phyloP scores from a whole-genome alignment of 2,113 vertebrate species.

The Haemorhous mexicanus region DNA sequence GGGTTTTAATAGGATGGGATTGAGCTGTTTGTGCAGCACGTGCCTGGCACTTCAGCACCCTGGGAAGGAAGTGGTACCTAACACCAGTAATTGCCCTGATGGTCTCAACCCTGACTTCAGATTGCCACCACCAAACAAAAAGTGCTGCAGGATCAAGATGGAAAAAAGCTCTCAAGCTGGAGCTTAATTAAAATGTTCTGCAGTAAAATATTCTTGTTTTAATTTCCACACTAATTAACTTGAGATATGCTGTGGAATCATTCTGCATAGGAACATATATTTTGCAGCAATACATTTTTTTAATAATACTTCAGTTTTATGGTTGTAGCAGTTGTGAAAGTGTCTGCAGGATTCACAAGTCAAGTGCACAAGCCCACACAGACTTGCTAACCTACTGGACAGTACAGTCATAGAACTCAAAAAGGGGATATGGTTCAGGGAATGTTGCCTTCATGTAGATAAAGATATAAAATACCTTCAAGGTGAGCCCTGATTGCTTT shows the following conservation, averaged over 20 bases:
- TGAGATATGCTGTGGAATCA: background rate
- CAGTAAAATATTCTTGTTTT: background rate
- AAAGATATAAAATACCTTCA: background rate
- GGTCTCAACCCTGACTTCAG: background rate
- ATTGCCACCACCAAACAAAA: background rate
- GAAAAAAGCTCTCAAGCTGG: background rate
- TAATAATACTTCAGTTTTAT: background rate
- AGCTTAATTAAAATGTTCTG: background rate
- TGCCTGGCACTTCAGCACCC: background rate
- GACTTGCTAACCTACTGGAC: background rate
- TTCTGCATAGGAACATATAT: background rate
- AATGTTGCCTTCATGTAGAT: background rate
- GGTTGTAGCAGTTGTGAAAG: background rate
- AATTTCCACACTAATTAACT: background rate
- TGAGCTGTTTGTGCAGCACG: background rate
- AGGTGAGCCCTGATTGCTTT: background rate
- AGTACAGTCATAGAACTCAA: background rate
- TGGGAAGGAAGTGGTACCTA: background rate
- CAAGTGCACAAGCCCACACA: background rate
- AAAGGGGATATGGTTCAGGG: background rate
- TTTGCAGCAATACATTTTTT: background rate
- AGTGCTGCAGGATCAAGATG: background rate
- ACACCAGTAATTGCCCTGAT: background rate
- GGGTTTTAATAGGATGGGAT: background rate
- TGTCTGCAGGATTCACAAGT: background rate